Conservation (phyloP, 2,797 vertebrate genomes). For the Cirrhinus molitorella region DNA sequence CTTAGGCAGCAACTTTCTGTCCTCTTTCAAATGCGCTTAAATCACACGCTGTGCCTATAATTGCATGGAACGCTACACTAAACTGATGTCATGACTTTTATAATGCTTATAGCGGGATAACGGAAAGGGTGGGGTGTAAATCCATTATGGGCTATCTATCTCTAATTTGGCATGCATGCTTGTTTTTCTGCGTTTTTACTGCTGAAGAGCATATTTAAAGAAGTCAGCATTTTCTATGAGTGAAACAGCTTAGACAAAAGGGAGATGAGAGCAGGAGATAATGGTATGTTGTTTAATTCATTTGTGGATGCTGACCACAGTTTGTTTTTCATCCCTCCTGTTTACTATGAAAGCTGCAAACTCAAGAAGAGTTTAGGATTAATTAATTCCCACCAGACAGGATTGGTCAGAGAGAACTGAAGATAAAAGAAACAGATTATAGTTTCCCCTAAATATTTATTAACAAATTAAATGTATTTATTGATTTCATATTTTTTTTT, state of each 20-base stretch:
- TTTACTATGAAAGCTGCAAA: slow-evolving; percentile 71
- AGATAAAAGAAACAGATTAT: not conserved
- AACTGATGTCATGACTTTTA: slow-evolving; percentile 57
- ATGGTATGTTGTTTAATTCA: slow-evolving; percentile 74
- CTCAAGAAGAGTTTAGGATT: slow-evolving; percentile 56
- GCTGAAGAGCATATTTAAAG: slow-evolving; percentile 61
- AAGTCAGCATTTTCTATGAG: slow-evolving; percentile 72
- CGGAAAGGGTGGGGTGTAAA: not conserved
- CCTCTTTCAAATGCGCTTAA: not conserved
- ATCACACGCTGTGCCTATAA: slow-evolving; percentile 6
- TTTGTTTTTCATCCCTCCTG: slow-evolving; percentile 69
- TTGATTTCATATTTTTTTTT: not conserved
- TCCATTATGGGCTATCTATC: not conserved
- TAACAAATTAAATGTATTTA: not conserved
- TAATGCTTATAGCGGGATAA: slow-evolving; percentile 16
- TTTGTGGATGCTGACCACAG: slow-evolving; percentile 72
- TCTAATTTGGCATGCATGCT: not conserved
- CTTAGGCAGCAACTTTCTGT: not conserved
- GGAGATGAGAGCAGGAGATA: slow-evolving; percentile 70
- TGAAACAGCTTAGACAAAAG: slow-evolving; percentile 66
- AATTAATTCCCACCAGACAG: slow-evolving; percentile 69
- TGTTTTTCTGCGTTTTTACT: slow-evolving; percentile 54
- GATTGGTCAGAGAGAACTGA: slow-evolving; percentile 36
- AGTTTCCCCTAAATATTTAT: not conserved
- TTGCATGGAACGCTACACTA: slow-evolving; percentile 8